Evolutionary conservation across 2,113 vertebrate species (phyloP).

Genomic region (Antigone vipio): DNA sequence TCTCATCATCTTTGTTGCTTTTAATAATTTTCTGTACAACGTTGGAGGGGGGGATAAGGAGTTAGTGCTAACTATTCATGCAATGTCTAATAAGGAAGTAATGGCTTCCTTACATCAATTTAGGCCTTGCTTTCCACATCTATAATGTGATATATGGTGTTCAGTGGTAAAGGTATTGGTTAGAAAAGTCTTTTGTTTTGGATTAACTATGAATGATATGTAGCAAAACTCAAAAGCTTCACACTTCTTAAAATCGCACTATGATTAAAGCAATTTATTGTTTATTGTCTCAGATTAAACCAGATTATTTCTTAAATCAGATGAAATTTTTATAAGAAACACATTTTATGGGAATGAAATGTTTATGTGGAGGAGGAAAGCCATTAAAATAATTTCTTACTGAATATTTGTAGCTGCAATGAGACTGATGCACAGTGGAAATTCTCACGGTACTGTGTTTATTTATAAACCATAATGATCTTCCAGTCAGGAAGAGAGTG

Average conservation of each 20-base stretch:
- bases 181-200: neutral
- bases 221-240: neutral
- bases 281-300: neutral
- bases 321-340: neutral
- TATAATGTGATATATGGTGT: neutral
- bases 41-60: neutral
- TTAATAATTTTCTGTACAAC: neutral
- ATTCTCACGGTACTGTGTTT: neutral
- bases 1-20: neutral
- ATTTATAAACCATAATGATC: neutral
- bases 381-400: neutral
- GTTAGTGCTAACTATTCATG: neutral
- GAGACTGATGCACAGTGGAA: neutral
- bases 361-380: neutral
- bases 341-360: neutral
- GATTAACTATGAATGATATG: neutral
- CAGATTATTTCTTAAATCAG: neutral
- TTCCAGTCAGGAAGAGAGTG: neutral
- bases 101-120: neutral
- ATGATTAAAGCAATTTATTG: neutral
- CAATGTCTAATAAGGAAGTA: neutral
- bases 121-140: neutral
- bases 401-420: neutral
- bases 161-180: neutral
- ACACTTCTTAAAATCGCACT: neutral